Conservation (phyloP, 2,797 vertebrate species). For the Sebastolobus altivelis region DNA sequence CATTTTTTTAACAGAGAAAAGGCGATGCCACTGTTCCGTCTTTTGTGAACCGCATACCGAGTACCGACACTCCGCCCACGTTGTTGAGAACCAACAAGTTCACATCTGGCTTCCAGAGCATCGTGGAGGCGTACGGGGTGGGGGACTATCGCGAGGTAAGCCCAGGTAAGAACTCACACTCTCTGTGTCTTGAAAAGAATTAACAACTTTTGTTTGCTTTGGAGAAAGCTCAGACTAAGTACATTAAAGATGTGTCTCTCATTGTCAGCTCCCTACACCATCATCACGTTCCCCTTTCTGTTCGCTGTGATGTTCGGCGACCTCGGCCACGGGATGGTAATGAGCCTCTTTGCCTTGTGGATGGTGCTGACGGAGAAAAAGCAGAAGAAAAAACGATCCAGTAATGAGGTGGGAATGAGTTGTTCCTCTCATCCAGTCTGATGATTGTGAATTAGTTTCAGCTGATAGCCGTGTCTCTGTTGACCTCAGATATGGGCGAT, state of each 20-base stretch:
- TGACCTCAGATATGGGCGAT: conserved; percentile 82
- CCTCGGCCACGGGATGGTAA: conserved; percentile 92
- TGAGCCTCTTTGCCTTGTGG: conserved; percentile 92
- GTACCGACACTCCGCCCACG: conserved; percentile 93
- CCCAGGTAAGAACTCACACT: conserved; percentile 87
- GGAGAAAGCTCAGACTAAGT: not conserved
- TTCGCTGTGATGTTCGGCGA: conserved; percentile 99
- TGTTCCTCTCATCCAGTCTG: not conserved
- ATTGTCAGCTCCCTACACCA: conserved; percentile 91
- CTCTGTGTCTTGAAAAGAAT: not conserved
- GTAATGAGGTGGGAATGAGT: conserved; percentile 88
- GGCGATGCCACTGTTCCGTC: conserved; percentile 93
- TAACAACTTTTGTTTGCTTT: not conserved
- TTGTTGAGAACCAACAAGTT: conserved; percentile 96
- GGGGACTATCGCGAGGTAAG: conserved; percentile 96
- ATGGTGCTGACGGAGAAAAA: conserved; percentile 92
- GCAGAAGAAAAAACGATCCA: conserved; percentile 85
- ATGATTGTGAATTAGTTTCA: not conserved
- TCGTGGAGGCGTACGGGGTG: conserved; percentile 97
- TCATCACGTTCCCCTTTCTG: conserved; percentile 97
- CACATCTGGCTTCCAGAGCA: conserved; percentile 96
- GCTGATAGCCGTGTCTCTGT: conserved; percentile 23
- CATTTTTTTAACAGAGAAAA: conserved; percentile 87
- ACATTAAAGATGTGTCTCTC: not conserved
- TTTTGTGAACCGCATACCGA: conserved; percentile 96